These are phyloP conservation scores for Eurois occulta DNA, from an alignment of 2,888 invertebrate species.

Conservation along the genomic window DNA sequence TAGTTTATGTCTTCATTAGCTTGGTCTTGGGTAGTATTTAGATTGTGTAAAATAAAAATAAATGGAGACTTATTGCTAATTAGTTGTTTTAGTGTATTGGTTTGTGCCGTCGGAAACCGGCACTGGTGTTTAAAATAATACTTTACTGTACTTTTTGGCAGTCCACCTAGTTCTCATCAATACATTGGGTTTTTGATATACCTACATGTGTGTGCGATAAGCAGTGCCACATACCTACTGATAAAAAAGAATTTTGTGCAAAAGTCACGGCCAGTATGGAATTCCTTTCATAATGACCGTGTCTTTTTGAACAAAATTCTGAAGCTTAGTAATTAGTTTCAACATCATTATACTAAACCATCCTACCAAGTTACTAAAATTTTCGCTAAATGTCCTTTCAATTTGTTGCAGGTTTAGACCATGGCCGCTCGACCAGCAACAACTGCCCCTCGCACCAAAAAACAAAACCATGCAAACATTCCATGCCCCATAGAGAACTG, in stretches of 20 bases:
- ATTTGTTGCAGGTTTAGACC: constrained; percentile 66
- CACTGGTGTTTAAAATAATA: background rate
- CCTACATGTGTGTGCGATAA: background rate
- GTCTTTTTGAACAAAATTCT: no score
- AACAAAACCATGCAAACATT: constrained; percentile 89
- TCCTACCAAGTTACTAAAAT: background rate
- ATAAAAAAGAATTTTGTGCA: background rate
- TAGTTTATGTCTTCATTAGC: constrained; percentile 54
- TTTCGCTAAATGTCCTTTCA: background rate
- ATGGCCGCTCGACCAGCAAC: constrained; percentile 80
- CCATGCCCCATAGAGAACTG: constrained; percentile 90
- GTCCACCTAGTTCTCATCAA: background rate
- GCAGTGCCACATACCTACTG: background rate
- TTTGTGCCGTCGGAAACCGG: background rate
- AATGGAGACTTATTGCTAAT: background rate
- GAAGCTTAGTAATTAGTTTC: background rate
- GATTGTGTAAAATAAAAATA: constrained; percentile 4
- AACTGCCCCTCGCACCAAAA: constrained; percentile 84
- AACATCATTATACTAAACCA: background rate
- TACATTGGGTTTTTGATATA: background rate
- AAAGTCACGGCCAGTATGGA: background rate
- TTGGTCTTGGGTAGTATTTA: constrained; percentile 6
- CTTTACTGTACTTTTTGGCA: background rate
- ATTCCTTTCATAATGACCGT: no score
- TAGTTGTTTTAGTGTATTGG: background rate